Evolutionary conservation across 2,113 vertebrate genomes (phyloP).

Genomic region (Vidua macroura): DNA sequence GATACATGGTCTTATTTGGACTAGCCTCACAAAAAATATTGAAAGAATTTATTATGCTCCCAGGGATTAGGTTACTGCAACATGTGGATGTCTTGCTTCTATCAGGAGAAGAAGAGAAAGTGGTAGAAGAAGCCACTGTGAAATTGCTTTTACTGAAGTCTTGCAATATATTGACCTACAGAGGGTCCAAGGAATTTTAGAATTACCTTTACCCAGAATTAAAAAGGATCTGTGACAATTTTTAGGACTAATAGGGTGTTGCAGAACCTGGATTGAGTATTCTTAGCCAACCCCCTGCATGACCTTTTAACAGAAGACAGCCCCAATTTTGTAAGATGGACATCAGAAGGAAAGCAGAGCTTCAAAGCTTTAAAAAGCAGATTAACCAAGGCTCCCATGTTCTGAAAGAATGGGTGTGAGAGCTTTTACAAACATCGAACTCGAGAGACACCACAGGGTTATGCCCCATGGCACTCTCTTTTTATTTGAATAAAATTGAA

Average conservation of each 20-base stretch:
- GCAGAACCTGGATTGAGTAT: not conserved
- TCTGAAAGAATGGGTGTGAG: not conserved
- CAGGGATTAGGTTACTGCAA: not conserved
- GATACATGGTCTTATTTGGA: not conserved
- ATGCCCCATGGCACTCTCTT: not conserved
- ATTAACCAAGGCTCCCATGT: not conserved
- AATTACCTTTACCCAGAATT: not conserved
- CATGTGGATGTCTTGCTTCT: not conserved
- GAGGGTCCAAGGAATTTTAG: not conserved
- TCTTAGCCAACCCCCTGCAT: not conserved
- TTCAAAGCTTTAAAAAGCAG: not conserved
- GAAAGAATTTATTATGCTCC: not conserved
- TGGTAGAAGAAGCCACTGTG: not conserved
- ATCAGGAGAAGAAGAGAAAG: not conserved
- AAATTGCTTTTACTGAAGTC: not conserved
- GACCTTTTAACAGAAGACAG: not conserved
- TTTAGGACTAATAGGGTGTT: not conserved
- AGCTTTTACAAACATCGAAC: not conserved
- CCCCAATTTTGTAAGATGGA: not conserved
- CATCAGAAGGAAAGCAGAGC: not conserved
- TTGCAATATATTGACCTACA: not conserved
- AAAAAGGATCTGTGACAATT: not conserved
- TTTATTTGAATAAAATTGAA: not conserved
- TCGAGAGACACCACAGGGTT: fast-evolving
- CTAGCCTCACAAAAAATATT: not conserved